Evolutionary conservation across 2,888 invertebrate species (phyloP).

Genomic region (Torymus tubicola): DNA sequence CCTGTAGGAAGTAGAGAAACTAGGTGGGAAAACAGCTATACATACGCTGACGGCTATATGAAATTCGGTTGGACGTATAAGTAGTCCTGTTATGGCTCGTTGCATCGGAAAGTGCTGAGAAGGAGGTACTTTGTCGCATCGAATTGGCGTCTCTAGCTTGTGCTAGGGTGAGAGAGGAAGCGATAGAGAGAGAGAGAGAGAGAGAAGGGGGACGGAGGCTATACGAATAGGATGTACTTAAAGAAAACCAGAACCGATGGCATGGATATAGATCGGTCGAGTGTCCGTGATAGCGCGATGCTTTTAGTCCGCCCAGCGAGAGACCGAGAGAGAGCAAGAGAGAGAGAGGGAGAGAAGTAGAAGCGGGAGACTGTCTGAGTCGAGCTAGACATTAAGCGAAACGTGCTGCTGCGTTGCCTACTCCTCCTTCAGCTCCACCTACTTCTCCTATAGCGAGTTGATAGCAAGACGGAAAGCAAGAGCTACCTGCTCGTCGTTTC

Average conservation of each 20-base stretch:
- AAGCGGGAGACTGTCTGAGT: neutral
- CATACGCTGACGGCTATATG: slow-evolving; percentile 10
- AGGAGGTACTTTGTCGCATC: slow-evolving; percentile 59
- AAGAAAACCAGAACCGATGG: slow-evolving; percentile 57
- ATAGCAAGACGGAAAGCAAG: too few relatives aligned
- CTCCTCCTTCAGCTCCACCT: neutral
- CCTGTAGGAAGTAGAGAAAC: too few relatives aligned
- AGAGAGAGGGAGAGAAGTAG: neutral
- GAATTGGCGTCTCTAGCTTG: slow-evolving; percentile 55
- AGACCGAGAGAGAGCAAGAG: neutral
- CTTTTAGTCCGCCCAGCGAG: slow-evolving; percentile 36
- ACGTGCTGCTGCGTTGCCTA: slow-evolving; percentile 6
- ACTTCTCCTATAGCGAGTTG: too few relatives aligned
- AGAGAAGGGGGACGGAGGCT: neutral
- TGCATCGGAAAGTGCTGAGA: slow-evolving; percentile 44
- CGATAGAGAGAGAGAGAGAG: too few relatives aligned
- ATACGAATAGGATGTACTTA: slow-evolving; percentile 47
- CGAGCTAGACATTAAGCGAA: slow-evolving; percentile 51
- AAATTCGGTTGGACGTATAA: slow-evolving; percentile 51
- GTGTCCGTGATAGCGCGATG: slow-evolving; percentile 40
- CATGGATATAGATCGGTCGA: slow-evolving; percentile 50
- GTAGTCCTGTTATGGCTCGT: slow-evolving; percentile 55
- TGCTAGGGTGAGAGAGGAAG: slow-evolving; percentile 7
- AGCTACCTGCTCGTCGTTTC: too few relatives aligned
- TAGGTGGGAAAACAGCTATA: neutral